Conservation (phyloP, 1,140 invertebrate genomes). For the Streblospio benedicti region DNA sequence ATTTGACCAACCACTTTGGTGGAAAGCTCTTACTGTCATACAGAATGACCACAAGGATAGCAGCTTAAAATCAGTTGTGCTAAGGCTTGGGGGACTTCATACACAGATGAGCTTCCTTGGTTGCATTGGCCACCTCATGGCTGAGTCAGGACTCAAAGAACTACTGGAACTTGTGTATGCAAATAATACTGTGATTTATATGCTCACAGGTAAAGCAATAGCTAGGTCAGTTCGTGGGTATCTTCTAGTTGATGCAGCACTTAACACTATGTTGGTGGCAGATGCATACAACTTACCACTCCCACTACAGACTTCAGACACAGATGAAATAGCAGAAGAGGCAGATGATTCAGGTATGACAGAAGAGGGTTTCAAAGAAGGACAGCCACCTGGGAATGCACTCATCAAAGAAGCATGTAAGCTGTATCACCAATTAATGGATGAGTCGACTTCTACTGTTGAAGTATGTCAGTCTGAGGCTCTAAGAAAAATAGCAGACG, state of each 20-base stretch:
- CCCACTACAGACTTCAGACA: no score
- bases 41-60: conserved; percentile 9
- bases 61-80: conserved; percentile 9
- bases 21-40: conserved; percentile 24
- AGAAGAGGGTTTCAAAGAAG: no score
- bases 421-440: no score
- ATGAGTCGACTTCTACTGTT: no score
- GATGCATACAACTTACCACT: neutral
- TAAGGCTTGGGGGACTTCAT: conserved; percentile 20
- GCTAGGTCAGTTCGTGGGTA: conserved; percentile 29
- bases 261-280: conserved; percentile 7
- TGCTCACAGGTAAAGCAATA: conserved; percentile 10
- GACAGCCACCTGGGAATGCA: no score
- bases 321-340: no score
- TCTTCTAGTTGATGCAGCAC: conserved; percentile 27
- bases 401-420: no score
- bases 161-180: conserved; percentile 4
- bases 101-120: conserved; percentile 28
- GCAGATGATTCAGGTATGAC: no score
- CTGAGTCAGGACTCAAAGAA: conserved; percentile 40
- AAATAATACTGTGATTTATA: neutral
- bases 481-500: no score
- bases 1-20: conserved; percentile 31
- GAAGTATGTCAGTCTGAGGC: no score
- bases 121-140: conserved; percentile 40